Evolutionary conservation across 2,888 invertebrate species (phyloP).

Genomic region (Tiliacea citrago): DNA sequence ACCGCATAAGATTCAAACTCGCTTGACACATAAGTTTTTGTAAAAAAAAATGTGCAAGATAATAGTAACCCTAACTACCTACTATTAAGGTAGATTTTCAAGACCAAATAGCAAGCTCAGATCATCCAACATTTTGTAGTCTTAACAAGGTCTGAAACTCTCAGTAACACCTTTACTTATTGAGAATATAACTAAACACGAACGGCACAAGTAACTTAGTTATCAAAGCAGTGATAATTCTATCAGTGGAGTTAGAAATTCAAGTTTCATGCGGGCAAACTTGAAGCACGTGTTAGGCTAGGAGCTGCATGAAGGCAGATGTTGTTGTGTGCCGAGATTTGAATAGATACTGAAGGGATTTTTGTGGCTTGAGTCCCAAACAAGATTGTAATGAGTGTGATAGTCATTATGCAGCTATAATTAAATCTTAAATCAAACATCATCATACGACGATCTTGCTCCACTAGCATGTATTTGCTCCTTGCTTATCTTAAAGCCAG

Average conservation of each 20-base stretch:
- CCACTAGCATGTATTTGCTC: background rate
- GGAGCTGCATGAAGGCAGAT: background rate
- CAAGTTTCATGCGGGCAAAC: slow-evolving; percentile 63
- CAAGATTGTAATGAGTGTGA: background rate
- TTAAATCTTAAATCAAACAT: background rate
- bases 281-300: slow-evolving; percentile 22
- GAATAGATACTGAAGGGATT: slow-evolving; percentile 1
- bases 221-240: slow-evolving; percentile 56
- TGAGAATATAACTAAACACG: slow-evolving; percentile 23
- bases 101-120: background rate
- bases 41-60: background rate
- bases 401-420: background rate
- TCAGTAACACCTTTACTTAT: slow-evolving; percentile 2
- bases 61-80: too few relatives aligned
- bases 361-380: background rate
- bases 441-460: background rate
- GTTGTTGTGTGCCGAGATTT: background rate
- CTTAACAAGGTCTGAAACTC: background rate
- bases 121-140: background rate
- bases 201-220: slow-evolving; percentile 37
- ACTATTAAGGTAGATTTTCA: background rate
- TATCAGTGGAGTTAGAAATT: slow-evolving; percentile 54
- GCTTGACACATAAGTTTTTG: background rate
- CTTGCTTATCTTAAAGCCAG: background rate
- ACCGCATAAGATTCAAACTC: background rate